Percentiles rank a stretch among this genome's conserved stretches.
Evolutionary conservation across 2,113 vertebrate species (phyloP).

Genomic region (Excalfactoria chinensis): DNA sequence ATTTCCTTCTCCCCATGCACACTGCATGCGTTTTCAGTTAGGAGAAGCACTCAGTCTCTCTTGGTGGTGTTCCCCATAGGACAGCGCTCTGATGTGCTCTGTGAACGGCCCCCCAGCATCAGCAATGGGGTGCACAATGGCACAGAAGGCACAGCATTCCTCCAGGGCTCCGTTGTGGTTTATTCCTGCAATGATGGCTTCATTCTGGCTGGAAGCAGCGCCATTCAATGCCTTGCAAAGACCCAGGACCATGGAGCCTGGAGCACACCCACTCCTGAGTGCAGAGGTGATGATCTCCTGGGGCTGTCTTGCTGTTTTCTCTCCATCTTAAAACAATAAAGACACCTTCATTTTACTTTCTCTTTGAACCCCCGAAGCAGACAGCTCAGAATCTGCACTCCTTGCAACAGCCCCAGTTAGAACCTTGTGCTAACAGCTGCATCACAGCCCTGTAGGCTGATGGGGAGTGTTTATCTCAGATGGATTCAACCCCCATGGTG

Average conservation of each 20-base stretch:
- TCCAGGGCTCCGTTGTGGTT: neutral
- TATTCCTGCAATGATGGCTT: neutral
- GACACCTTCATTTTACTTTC: neutral
- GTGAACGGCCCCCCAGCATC: neutral
- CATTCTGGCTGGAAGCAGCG: neutral
- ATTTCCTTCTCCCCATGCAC: neutral
- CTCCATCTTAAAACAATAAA: neutral
- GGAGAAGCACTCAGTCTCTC: neutral
- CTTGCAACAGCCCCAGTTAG: neutral
- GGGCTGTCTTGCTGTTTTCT: neutral
- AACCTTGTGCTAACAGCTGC: neutral
- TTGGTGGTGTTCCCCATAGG: neutral
- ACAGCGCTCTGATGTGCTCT: neutral
- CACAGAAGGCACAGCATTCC: neutral
- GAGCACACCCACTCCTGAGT: neutral
- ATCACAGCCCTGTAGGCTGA: accelerated
- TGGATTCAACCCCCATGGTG: neutral
- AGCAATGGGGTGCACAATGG: neutral
- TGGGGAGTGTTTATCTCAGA: neutral
- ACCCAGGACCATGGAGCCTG: neutral
- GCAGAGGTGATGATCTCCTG: neutral
- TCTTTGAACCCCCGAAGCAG: neutral
- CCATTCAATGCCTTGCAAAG: neutral
- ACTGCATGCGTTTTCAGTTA: neutral
- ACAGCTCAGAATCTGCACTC: neutral